Evolutionary conservation across 2,888 invertebrate species (phyloP), one percentile per base, ranked within the genome.

Genomic region (Phoronis australis): DNA sequence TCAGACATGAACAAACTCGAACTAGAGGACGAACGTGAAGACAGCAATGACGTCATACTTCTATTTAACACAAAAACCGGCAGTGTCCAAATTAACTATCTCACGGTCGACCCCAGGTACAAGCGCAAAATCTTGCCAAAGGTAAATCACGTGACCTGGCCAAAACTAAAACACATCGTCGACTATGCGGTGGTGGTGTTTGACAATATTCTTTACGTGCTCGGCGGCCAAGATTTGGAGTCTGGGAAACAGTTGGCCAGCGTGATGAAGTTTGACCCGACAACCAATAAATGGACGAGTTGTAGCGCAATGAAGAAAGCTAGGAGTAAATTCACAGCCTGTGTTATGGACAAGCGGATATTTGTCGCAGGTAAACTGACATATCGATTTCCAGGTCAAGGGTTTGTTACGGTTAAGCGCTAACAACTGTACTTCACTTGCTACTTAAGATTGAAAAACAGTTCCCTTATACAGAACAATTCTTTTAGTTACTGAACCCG

Each of bases 351-450:
- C 41, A 63, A 60, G 1, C 61, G 56, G 44, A 60, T 71, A 15
- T 68, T 67, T 48, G 60, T 68, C 42, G 61, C 64, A 44, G 68
- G 68, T 68, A 53, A 41, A n/a, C n/a, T n/a, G n/a, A n/a, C n/a
- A n/a, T n/a, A n/a, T n/a, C n/a, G n/a, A n/a, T n/a, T n/a, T n/a
- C n/a, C n/a, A n/a, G n/a, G n/a, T n/a, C n/a, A n/a, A n/a, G n/a
- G n/a, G n/a, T n/a, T n/a, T n/a, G n/a, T n/a, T n/a, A n/a, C n/a
- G n/a, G n/a, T n/a, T n/a, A n/a, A n/a, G n/a, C n/a, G n/a, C n/a
- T n/a, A n/a, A n/a, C n/a, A n/a, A n/a, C n/a, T n/a, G n/a, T n/a
- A n/a, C n/a, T n/a, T n/a, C n/a, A n/a, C n/a, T n/a, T n/a, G n/a
- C n/a, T n/a, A n/a, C n/a, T n/a, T n/a, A n/a, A n/a, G n/a, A n/a